Percentiles rank a stretch among this genome's conserved stretches.
Evolutionary conservation across 2,113 vertebrate genomes (phyloP).

Genomic region (Tapirus terrestris): DNA sequence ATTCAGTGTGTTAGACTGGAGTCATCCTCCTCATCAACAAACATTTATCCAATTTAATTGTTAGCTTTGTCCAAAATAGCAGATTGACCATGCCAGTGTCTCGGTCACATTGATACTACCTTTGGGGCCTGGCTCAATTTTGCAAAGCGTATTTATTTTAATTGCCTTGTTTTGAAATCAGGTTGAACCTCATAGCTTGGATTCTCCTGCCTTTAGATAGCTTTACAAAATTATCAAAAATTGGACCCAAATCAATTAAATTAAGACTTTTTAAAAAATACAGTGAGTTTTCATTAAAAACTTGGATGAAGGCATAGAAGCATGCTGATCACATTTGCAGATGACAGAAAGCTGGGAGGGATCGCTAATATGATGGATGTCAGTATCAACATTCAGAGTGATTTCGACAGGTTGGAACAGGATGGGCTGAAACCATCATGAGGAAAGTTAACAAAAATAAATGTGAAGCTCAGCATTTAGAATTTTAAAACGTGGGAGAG

Average conservation of each 20-base stretch:
- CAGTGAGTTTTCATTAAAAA: constrained; percentile 80
- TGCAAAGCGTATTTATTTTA: constrained; percentile 75
- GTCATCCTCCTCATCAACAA: constrained; percentile 75
- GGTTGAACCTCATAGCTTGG: constrained; percentile 66
- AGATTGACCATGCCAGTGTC: constrained; percentile 52
- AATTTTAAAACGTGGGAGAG: constrained; percentile 66
- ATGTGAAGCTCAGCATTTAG: constrained; percentile 73
- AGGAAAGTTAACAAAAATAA: constrained; percentile 80
- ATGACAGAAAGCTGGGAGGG: constrained; percentile 82
- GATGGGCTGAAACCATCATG: constrained; percentile 76
- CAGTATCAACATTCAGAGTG: constrained; percentile 80
- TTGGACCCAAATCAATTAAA: constrained; percentile 81
- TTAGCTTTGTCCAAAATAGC: constrained; percentile 77
- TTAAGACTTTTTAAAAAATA: constrained; percentile 78
- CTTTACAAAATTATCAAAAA: constrained; percentile 77
- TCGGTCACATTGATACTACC: constrained; percentile 62
- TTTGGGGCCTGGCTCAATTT: constrained; percentile 69
- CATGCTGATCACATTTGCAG: constrained; percentile 82
- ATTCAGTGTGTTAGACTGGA: constrained; percentile 65
- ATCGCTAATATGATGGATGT: constrained; percentile 83
- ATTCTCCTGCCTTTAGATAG: constrained; percentile 75
- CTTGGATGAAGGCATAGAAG: constrained; percentile 80
- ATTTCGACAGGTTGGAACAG: constrained; percentile 81
- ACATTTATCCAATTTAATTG: constrained; percentile 80
- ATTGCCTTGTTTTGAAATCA: constrained; percentile 74